Base-by-base conservation (phyloP, 1,140 invertebrate species). In the Harpegnathos saltator region DNA sequence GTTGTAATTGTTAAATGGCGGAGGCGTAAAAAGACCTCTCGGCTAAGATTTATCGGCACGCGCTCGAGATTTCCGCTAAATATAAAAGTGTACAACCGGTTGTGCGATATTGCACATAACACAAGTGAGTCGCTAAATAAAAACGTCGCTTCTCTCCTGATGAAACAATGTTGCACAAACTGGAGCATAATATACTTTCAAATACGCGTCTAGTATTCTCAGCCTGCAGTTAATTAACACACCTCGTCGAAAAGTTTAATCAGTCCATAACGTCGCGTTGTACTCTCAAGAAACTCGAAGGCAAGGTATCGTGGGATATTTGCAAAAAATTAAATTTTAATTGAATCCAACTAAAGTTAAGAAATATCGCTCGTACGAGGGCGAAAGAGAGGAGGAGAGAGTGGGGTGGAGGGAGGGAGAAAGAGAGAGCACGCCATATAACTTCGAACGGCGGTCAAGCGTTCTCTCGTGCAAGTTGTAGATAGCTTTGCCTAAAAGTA, bases 1-100 rank as follows among this genome's bases (percentile, higher is more conserved):
- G 61, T 38, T 74, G 17, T 65, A 84, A 87, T 75, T 84, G 68
- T 44, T 12, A 33, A 66, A 72, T 48, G n/a, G n/a, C 72, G 72
- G 59, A 73, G 44, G 59, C 38, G 29, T 12, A 77, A 68, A 68
- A 68, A 56, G 50, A 69, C 15, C 50, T 22, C 63, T 69, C 58
- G 11, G 38, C 14, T 52, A 3, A 78, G 38, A 44, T 44, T 44
- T 44, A 44, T 44, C 38, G 38, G 9, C 38, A 44, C 7, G 38
- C 38, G 38, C 11, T n/a, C n/a, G n/a, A 9, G 11, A 44, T 44
- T 44, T 44, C 38, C 38, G 38, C 38, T 44, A n/a, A n/a, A 11
- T 4, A 1, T 44, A 44, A 9, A 44, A 44, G 11, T 44, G 9
- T 11, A 44, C 38, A 44, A 33, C 2, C 33, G 33, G 33, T 33